Conservation (phyloP, 2,888 invertebrate species). For the Limnephilus lunatus region DNA sequence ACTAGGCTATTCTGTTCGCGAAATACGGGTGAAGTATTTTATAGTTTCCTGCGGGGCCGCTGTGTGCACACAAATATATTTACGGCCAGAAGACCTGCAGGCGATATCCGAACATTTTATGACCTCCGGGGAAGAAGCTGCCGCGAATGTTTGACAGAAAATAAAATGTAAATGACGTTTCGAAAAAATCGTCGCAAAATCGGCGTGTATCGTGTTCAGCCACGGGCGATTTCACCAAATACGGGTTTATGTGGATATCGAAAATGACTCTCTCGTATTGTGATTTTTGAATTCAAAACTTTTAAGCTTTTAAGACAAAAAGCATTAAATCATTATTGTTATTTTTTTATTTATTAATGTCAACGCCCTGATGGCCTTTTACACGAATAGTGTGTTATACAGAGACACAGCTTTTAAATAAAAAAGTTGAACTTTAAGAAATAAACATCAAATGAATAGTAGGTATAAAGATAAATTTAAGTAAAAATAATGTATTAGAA, state of each 20-base stretch:
- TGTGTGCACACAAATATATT: constrained; percentile 21
- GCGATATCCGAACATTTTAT: constrained; percentile 57
- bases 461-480: too few species aligned
- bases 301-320: too few species aligned
- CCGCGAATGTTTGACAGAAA: constrained; percentile 57
- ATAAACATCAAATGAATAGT: too few species aligned
- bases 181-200: background rate
- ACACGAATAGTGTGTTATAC: too few species aligned
- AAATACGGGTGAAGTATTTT: constrained; percentile 41
- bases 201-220: background rate
- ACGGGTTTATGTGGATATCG: background rate
- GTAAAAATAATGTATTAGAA: too few species aligned
- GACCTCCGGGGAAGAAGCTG: constrained; percentile 41
- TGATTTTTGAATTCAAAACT: too few species aligned
- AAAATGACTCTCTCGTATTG: background rate
- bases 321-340: too few species aligned
- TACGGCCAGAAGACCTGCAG: constrained; percentile 41
- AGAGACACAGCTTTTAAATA: too few species aligned
- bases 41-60: constrained; percentile 35
- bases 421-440: too few species aligned
- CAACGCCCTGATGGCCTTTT: too few species aligned
- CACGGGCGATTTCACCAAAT: background rate
- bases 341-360: too few species aligned
- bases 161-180: constrained; percentile 58
- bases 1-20: constrained; percentile 11